phyloP scores from a whole-genome alignment of 92 coral and sea anemone species.

The Metridium senile region DNA sequence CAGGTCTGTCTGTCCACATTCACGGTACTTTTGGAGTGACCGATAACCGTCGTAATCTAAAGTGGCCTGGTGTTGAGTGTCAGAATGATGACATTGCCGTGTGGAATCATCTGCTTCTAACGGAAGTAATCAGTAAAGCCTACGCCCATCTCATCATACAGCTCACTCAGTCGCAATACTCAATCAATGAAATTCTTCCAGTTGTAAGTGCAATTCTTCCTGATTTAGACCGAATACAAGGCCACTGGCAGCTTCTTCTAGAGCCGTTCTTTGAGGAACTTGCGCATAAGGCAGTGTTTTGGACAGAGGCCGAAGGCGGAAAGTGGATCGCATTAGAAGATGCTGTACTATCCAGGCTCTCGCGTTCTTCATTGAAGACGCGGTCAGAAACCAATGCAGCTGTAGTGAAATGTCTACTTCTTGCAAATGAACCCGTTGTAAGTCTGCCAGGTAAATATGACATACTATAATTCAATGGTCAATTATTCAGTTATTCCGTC shows the following conservation, averaged over 20 bases:
- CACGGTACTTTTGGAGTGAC: constrained; percentile 97
- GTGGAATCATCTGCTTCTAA: constrained; percentile 74
- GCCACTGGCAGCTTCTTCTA: constrained; percentile 85
- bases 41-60: constrained; percentile 85
- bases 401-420: constrained; percentile 60
- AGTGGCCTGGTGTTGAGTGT: constrained; percentile 95
- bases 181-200: constrained; percentile 46
- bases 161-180: constrained; percentile 67
- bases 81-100: constrained; percentile 90
- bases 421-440: constrained; percentile 72
- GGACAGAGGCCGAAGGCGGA: constrained; percentile 78
- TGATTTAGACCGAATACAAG: constrained; percentile 73
- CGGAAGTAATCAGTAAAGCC: constrained; percentile 76
- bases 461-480: not conserved
- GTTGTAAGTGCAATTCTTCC: constrained; percentile 77
- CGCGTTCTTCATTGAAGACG: constrained; percentile 53
- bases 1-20: constrained; percentile 84
- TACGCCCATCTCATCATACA: constrained; percentile 64
- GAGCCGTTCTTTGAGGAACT: constrained; percentile 76
- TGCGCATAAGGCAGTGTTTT: constrained; percentile 67
- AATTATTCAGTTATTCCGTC: not conserved
- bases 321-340: constrained; percentile 85
- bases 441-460: constrained; percentile 44
- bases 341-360: constrained; percentile 75
- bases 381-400: constrained; percentile 64